Percentiles rank a stretch among this genome's conserved stretches.
phyloP scores from a whole-genome alignment of 2,888 invertebrate genomes.

The Drosophila borborema region DNA sequence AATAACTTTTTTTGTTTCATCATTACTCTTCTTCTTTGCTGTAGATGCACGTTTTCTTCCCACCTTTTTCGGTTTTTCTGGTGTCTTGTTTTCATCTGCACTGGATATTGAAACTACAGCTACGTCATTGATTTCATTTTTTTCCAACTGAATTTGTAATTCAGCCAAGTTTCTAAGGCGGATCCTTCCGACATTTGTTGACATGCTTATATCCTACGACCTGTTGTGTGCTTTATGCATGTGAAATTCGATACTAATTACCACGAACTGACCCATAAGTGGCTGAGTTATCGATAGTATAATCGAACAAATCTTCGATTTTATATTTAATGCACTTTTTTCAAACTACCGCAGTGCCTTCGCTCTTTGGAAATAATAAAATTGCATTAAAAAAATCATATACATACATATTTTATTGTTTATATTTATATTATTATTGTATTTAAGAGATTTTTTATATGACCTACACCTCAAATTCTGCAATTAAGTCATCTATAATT shows the following conservation, averaged over 20 bases:
- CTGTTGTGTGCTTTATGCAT: constrained; percentile 6
- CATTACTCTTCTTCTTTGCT: constrained; percentile 38
- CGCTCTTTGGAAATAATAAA: not conserved
- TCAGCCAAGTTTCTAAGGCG: constrained; percentile 57
- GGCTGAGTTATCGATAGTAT: not conserved
- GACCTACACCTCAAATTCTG: not conserved
- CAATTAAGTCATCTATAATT: not conserved
- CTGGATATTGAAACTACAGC: not conserved
- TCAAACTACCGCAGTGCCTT: not conserved
- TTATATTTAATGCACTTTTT: too few relatives aligned
- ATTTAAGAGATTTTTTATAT: too few relatives aligned
- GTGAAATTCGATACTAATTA: not conserved
- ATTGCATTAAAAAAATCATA: accelerated
- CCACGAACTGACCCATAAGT: not conserved
- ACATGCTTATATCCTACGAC: constrained; percentile 18
- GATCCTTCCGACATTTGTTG: constrained; percentile 52
- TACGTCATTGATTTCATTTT: not conserved
- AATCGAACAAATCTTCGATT: constrained; percentile 8
- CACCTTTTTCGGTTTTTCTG: constrained; percentile 47
- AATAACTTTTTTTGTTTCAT: constrained; percentile 7
- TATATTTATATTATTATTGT: too few relatives aligned
- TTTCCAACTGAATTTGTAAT: constrained; percentile 28
- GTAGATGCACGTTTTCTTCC: constrained; percentile 50
- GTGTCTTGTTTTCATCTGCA: constrained; percentile 31
- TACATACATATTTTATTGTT: not conserved